Evolutionary conservation across 53 echinoderm and acorn worm species (phyloP).

Genomic region (Holothuria leucospilota): DNA sequence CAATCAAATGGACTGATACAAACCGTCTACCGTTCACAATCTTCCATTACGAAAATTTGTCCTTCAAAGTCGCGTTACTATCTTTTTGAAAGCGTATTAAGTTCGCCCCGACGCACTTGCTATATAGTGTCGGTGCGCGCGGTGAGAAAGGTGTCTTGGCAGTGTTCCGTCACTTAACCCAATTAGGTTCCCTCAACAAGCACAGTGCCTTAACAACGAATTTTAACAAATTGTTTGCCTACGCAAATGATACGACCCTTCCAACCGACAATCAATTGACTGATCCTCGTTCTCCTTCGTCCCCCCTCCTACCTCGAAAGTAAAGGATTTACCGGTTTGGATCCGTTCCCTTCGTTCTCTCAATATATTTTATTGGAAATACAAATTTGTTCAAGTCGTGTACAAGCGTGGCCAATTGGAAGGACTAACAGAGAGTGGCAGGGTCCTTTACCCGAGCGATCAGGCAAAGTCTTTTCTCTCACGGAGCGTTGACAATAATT

Average conservation of each 20-base stretch:
- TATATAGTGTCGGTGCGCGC: neutral
- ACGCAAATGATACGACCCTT: slow-evolving; percentile 32
- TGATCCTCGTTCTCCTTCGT: too few relatives aligned
- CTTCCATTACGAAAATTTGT: slow-evolving; percentile 41
- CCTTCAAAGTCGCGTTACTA: slow-evolving; percentile 44
- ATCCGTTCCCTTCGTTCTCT: too few relatives aligned
- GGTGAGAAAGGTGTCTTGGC: neutral
- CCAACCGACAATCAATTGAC: too few relatives aligned
- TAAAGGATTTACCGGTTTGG: too few relatives aligned
- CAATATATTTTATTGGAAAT: slow-evolving; percentile 19
- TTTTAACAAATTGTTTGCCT: slow-evolving; percentile 47
- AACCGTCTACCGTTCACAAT: slow-evolving; percentile 3
- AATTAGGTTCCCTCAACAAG: slow-evolving; percentile 11
- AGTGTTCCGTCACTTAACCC: slow-evolving; percentile 41
- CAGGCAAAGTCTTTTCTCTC: too few relatives aligned
- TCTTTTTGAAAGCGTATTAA: slow-evolving; percentile 28
- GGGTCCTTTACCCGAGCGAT: neutral
- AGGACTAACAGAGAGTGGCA: slow-evolving; percentile 24
- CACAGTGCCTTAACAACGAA: slow-evolving; percentile 21
- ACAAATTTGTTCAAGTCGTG: slow-evolving; percentile 42
- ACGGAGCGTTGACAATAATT: slow-evolving; percentile 1
- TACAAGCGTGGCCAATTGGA: slow-evolving; percentile 49
- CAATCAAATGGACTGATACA: slow-evolving; percentile 34
- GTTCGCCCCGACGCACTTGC: slow-evolving; percentile 36
- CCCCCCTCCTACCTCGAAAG: too few relatives aligned